Evolutionary conservation across 2,113 vertebrate genomes (phyloP), one percentile per base, ranked within the genome.

Genomic region (Hypomesus transpacificus): DNA sequence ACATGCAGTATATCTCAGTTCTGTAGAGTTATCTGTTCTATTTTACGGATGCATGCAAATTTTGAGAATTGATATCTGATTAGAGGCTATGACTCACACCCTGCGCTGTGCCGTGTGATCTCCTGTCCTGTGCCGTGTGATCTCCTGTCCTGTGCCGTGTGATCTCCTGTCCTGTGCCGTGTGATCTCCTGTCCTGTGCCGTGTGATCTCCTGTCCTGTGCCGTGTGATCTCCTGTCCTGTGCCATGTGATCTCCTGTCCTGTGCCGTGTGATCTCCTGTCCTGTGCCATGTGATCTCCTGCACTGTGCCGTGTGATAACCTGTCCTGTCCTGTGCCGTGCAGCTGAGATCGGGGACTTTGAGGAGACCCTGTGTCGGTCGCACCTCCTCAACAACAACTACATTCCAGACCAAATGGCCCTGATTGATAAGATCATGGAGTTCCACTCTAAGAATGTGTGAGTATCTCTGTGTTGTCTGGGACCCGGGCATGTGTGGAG

Each of bases 261-360:
- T 39, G 16, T 14, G 14, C 6, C 2, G 1, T 51, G 17, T 1
- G 4, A 65, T 31, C 51, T 72, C 31, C 16, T 57, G 1, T 56
- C 13, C 34, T 13, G 3, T 5, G 4, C 24, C 18, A 2, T 14
- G 18, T 14, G 14, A 69, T 18, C 13, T 14, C 24, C 14, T 34
- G 14, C 6, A 4, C 20, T 34, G 16, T 4, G 14, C 68, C 6
- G 6, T 56, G 24, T 71, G 31, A 24, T 8, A 9, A 51, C 8
- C 39, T 78, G 7, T 69, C 31, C 64, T 28, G 58, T 75, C 70
- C 31, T 14, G 80, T 78, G 58, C 13, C 77, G 58, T 68, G 1
- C 87, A 99, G 97, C 97, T 57, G 97, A 99, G 91, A 96, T 98
- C 83, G 97, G 97, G 53, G 97, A 99, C 91, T 99, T 95, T 85